These are phyloP conservation scores for Parasteatoda tepidariorum DNA, from an alignment of 1,140 invertebrate species.

Conservation along the genomic window DNA sequence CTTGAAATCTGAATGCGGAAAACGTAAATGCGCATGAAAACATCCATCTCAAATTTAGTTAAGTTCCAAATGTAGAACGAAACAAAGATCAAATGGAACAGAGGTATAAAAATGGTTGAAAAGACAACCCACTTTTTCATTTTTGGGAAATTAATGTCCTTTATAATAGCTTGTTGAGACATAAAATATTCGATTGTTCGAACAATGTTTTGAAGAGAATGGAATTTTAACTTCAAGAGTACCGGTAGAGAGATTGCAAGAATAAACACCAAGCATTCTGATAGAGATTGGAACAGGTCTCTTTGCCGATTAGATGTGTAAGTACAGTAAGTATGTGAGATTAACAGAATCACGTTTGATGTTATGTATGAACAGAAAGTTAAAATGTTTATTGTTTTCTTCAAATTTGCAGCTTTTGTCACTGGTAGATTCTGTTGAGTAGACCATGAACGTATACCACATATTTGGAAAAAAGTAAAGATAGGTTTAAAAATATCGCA, in stretches of 20 bases:
- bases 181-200: neutral
- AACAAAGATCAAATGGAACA: neutral
- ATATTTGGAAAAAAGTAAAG: neutral
- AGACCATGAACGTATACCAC: neutral
- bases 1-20: no score
- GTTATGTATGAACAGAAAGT: neutral
- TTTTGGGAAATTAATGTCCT: neutral
- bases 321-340: neutral
- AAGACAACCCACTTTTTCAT: neutral
- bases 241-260: neutral
- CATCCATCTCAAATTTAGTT: no score
- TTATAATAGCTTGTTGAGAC: neutral
- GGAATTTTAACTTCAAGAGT: neutral
- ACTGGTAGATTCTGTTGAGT: neutral
- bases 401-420: neutral
- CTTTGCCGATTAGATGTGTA: neutral
- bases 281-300: neutral
- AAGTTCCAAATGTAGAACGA: no score
- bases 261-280: neutral
- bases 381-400: neutral
- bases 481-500: neutral
- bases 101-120: neutral
- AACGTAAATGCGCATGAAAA: no score
- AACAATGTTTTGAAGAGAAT: neutral
- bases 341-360: neutral